These are phyloP conservation scores for Ophthalmolycus amberensis DNA, from an alignment of 2,113 vertebrate species.

Conservation along the genomic window DNA sequence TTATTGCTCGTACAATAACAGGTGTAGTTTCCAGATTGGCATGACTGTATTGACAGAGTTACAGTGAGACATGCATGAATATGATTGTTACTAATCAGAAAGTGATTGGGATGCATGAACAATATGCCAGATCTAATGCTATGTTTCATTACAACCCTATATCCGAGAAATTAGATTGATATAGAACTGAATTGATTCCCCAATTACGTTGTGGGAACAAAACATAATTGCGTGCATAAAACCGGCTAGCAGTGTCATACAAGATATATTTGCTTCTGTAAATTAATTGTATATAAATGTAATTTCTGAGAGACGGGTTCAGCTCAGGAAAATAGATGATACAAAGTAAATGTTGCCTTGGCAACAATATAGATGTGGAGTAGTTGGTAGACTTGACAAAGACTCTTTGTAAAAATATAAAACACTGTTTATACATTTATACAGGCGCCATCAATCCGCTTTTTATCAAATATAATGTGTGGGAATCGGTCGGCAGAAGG, in stretches of 20 bases:
- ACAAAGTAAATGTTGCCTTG: neutral
- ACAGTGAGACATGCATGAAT: neutral
- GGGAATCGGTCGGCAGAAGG: neutral
- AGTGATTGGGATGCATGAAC: too few species aligned
- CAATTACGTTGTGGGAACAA: neutral
- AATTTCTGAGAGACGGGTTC: neutral
- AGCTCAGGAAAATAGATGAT: neutral
- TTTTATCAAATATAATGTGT: neutral
- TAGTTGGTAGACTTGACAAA: neutral
- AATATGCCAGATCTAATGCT: neutral
- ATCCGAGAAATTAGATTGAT: neutral
- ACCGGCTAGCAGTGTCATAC: too few species aligned
- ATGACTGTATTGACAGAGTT: neutral
- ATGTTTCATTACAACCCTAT: neutral
- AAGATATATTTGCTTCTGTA: neutral
- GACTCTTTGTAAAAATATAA: neutral
- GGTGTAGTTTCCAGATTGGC: neutral
- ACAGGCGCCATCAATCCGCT: neutral
- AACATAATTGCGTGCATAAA: neutral
- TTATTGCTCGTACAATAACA: too few species aligned
- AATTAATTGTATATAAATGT: neutral
- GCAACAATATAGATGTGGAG: neutral
- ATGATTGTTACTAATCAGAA: neutral
- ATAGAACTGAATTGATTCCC: neutral
- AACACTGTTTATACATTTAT: neutral